phyloP scores from a whole-genome alignment of 2,888 invertebrate species.

The Chrysolina haemoptera region DNA sequence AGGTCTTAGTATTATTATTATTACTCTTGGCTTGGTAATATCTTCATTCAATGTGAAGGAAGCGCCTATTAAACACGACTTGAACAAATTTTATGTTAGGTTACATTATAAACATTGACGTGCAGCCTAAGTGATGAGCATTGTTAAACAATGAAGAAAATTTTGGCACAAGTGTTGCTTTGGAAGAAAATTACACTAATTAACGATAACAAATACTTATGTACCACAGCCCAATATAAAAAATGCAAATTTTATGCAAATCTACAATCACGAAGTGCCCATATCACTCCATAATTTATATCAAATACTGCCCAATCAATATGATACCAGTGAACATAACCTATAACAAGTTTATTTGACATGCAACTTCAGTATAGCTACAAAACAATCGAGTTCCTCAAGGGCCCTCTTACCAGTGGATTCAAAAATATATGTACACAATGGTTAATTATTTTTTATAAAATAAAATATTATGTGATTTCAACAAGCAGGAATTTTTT shows the following conservation, averaged over 20 bases:
- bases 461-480: no score
- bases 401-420: not conserved
- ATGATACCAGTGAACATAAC: constrained; percentile 11
- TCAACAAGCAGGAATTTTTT: no score
- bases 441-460: no score
- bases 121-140: constrained; percentile 51
- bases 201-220: constrained; percentile 57
- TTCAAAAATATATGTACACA: not conserved
- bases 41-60: not conserved
- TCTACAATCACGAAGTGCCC: constrained; percentile 60
- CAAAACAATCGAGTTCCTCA: not conserved
- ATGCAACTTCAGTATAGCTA: not conserved
- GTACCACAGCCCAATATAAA: constrained; percentile 62
- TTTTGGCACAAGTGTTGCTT: constrained; percentile 57
- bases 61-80: not conserved
- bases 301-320: constrained; percentile 34
- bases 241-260: constrained; percentile 57
- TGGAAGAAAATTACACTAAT: constrained; percentile 55
- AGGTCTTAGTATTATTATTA: no score
- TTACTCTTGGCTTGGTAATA: not conserved
- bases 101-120: constrained; percentile 28
- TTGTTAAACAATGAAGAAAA: constrained; percentile 46
- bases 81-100: constrained; percentile 31
- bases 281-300: constrained; percentile 58
- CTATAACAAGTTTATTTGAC: not conserved